Base-by-base conservation (phyloP, 1,140 invertebrate species). In the Nomia melanderi region DNA sequence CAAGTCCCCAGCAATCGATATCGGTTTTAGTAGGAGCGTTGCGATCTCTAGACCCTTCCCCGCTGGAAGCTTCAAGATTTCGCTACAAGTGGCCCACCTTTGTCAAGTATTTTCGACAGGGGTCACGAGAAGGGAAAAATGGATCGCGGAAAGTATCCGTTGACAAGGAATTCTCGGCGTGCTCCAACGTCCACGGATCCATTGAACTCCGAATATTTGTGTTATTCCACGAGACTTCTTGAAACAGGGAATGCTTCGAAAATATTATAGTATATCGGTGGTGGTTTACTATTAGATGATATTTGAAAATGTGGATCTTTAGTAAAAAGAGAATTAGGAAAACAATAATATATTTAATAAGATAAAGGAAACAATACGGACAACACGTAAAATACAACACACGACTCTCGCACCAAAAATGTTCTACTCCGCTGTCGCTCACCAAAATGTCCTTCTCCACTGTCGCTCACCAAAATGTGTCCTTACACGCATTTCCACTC, bases 61-160 rank as follows among this genome's bases (percentile, higher is more conserved):
- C 53, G 14, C 64, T 57, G 50, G n/a, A 50, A 27, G 14, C 66
- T 56, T 7, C 29, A 50, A 78, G 60, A 53, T 73, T 57, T 74
- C 47, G 70, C 17, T 31, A 23, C 36, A 78, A 78, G 76, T 78
- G 47, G 69, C 23, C 23, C 53, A 74, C 76, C 62, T 73, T 73
- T 50, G 53, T 73, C 59, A 65, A 78, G 76, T 41, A 53, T 60
- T 39, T 70, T 56, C 44, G 66, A 54, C 66, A 14, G 23, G 67
- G 4, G 41, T 3, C 27, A 39, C 2, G 47, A 39, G 56, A 23
- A 60, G 12, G 54, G 54, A 44, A 33, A 71, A 77, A 77, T 56
- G 27, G 56, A 62, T 71, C 27, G 27, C 65, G 8, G 39, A 71
- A 70, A 54, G 33, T 69, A 29, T 8, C 39, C 14, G 2, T 8